Percentiles rank a stretch among this genome's conserved stretches.
Evolutionary conservation across 2,113 vertebrate species (phyloP).

Genomic region (Phaetusa simplex): DNA sequence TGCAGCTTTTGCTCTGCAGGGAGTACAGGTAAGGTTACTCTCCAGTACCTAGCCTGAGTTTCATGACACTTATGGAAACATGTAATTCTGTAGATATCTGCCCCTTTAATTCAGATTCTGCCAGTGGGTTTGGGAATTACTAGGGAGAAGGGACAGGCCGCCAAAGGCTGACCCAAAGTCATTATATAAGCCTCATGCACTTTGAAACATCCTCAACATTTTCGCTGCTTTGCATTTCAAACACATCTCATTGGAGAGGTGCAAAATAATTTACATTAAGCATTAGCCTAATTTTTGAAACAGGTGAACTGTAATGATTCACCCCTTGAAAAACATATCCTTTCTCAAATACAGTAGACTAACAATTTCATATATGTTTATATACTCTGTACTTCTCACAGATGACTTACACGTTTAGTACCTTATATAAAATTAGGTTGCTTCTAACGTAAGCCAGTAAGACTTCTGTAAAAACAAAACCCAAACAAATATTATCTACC

Average conservation of each 20-base stretch:
- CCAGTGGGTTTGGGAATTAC: not conserved
- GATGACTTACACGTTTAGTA: not conserved
- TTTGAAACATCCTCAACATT: not conserved
- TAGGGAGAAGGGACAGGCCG: not conserved
- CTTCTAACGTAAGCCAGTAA: not conserved
- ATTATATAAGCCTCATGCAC: not conserved
- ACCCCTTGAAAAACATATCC: not conserved
- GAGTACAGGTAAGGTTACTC: conserved; percentile 21
- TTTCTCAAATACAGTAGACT: not conserved
- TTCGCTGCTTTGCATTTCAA: conserved; percentile 16
- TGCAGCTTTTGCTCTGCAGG: conserved; percentile 15
- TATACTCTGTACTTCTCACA: not conserved
- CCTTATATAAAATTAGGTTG: not conserved
- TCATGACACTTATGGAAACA: not conserved
- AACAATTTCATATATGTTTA: not conserved
- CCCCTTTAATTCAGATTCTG: conserved; percentile 2
- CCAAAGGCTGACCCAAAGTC: not conserved
- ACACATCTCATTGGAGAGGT: not conserved
- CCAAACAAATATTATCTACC: not conserved
- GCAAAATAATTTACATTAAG: not conserved
- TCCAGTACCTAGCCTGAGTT: not conserved
- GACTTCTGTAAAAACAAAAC: not conserved
- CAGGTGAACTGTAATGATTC: not conserved
- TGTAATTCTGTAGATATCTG: not conserved
- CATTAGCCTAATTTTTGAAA: not conserved